A percentile compares a stretch with the other conserved stretches of the same genome.
Conservation (phyloP, 2,888 invertebrate genomes). For the Drosophila nr. perissopoda region DNA sequence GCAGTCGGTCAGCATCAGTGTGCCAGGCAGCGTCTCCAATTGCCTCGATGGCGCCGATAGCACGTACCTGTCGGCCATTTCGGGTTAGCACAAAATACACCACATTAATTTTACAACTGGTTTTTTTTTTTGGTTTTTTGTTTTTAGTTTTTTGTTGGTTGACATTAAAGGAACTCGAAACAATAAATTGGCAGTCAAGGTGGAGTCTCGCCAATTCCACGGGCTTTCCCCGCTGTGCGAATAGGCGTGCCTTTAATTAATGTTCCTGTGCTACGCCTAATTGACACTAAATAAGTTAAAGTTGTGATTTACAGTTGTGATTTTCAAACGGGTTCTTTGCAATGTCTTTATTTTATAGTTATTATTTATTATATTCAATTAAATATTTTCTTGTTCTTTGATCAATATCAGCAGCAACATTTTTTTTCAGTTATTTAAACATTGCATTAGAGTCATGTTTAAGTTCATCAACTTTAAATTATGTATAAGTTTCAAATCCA, state of each 20-base stretch:
- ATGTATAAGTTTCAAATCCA: neutral
- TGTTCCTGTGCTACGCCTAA: conserved; percentile 3
- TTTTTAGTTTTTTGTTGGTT: conserved; percentile 18
- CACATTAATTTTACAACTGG: conserved; percentile 69
- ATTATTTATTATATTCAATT: neutral
- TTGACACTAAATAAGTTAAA: conserved; percentile 3
- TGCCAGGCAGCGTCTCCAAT: conserved; percentile 95
- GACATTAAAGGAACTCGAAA: conserved; percentile 9
- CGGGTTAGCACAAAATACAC: conserved; percentile 66
- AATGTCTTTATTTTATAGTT: neutral
- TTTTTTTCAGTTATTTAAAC: neutral
- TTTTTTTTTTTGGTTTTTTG: conserved; percentile 4
- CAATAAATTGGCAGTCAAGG: conserved; percentile 2
- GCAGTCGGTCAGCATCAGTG: conserved; percentile 97
- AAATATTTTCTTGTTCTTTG: neutral
- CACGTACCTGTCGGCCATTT: conserved; percentile 85
- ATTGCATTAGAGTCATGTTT: neutral
- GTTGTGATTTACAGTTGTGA: neutral
- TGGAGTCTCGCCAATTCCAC: neutral
- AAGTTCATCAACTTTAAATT: neutral
- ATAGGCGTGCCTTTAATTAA: neutral
- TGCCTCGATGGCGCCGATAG: conserved; percentile 96
- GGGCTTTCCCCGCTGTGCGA: conserved; percentile 18
- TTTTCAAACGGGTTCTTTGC: neutral
- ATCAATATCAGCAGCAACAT: neutral